A percentile compares a stretch with the other conserved stretches of the same genome.
Conservation (phyloP, 2,797 vertebrate species). For the Botia almorhae region DNA sequence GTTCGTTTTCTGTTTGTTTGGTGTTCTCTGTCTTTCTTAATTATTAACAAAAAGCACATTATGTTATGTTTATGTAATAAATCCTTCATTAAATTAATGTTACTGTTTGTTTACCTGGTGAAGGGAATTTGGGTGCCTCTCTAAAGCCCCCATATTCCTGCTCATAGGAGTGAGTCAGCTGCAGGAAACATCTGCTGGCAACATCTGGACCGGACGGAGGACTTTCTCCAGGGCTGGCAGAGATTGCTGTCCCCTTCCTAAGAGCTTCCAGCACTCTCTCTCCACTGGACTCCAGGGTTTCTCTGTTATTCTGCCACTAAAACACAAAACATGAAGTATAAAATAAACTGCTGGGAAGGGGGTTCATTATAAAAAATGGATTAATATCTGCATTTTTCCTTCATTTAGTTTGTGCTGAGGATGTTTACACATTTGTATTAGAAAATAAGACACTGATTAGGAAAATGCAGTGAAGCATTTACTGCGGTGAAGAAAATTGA, state of each 20-base stretch:
- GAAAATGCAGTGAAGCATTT: too few relatives aligned
- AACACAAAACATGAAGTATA: background rate
- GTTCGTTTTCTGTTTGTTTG: background rate
- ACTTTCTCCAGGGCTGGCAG: constrained; percentile 72
- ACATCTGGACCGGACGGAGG: constrained; percentile 81
- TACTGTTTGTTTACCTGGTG: constrained; percentile 79
- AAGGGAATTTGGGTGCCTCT: constrained; percentile 89
- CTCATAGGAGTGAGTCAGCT: constrained; percentile 87
- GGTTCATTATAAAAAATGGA: too few relatives aligned
- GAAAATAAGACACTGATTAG: too few relatives aligned
- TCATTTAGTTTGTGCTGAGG: too few relatives aligned
- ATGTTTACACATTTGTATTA: too few relatives aligned
- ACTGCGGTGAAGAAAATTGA: too few relatives aligned
- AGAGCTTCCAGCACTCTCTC: constrained; percentile 84
- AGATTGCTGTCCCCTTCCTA: constrained; percentile 78
- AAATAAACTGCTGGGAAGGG: too few relatives aligned
- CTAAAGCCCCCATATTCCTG: constrained; percentile 91
- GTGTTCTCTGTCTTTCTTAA: background rate
- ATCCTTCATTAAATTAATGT: background rate
- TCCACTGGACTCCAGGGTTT: constrained; percentile 82
- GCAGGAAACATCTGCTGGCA: constrained; percentile 85
- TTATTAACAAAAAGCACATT: too few relatives aligned
- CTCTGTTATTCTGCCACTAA: constrained; percentile 89
- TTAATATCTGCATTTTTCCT: too few relatives aligned
- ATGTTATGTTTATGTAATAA: background rate